Evolutionary conservation across 2,113 vertebrate species (phyloP).

Genomic region (Lontra canadensis): DNA sequence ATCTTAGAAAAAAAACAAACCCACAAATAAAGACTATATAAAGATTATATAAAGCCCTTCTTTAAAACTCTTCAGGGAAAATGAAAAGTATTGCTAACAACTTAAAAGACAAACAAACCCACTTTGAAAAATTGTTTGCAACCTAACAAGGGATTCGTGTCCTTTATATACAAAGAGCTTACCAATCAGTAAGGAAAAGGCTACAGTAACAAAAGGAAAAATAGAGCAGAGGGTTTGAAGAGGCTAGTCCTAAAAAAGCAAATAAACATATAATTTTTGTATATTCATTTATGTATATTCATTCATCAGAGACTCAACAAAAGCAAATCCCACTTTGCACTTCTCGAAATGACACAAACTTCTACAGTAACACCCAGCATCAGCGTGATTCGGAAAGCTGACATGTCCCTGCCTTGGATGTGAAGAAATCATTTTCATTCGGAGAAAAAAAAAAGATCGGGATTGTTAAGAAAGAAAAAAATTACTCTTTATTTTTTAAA

Average conservation of each 20-base stretch:
- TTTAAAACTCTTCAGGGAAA: background rate
- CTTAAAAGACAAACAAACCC: conserved; percentile 38
- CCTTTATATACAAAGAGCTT: background rate
- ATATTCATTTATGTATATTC: background rate
- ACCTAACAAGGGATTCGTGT: conserved; percentile 22
- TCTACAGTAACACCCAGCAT: background rate
- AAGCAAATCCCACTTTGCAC: conserved; percentile 34
- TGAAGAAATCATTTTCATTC: background rate
- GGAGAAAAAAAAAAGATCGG: background rate
- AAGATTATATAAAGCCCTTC: background rate
- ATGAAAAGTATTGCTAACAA: conserved; percentile 28
- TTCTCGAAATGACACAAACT: background rate
- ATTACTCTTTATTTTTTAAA: background rate
- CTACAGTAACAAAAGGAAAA: background rate
- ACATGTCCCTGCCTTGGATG: background rate
- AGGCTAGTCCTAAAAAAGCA: background rate
- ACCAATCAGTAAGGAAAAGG: conserved; percentile 13
- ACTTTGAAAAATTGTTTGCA: conserved; percentile 38
- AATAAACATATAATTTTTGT: background rate
- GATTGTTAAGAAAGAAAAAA: background rate
- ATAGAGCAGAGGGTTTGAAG: background rate
- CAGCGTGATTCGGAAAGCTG: background rate
- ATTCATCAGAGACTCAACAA: background rate
- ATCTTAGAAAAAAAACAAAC: background rate
- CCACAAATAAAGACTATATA: background rate